Percentiles rank a stretch among this genome's conserved stretches.
phyloP scores from a whole-genome alignment of 35 echinoderm and acorn worm genomes.

The Chiridota heheva region DNA sequence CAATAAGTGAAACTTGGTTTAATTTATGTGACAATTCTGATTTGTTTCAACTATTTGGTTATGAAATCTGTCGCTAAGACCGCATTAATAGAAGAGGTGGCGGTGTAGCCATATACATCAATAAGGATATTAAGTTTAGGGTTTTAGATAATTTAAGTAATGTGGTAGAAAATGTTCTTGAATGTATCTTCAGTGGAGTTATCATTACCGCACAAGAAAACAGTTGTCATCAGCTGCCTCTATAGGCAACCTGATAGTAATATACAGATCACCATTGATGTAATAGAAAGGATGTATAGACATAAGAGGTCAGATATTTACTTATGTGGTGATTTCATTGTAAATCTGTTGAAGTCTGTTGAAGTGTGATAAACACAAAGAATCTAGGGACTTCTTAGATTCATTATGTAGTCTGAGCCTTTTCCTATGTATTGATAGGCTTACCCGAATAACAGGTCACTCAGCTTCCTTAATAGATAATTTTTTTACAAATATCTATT shows the following conservation, averaged over 20 bases:
- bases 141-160: background rate
- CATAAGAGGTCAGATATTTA: too few species aligned
- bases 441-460: background rate
- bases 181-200: constrained; percentile 3
- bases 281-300: constrained; percentile 2
- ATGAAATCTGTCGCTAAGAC: background rate
- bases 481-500: background rate
- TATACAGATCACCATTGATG: background rate
- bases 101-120: background rate
- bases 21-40: background rate
- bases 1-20: constrained; percentile 22
- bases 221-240: background rate
- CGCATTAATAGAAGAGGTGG: background rate
- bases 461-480: background rate
- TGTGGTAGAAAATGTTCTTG: background rate
- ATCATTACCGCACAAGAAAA: constrained; percentile 1
- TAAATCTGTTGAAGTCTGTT: too few species aligned
- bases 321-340: too few species aligned
- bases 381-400: background rate
- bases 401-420: background rate
- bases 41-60: background rate
- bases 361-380: background rate
- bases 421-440: background rate
- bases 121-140: background rate
- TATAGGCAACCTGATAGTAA: background rate